phyloP scores from a whole-genome alignment of 2,888 invertebrate species.

The Heliconius cydno region DNA sequence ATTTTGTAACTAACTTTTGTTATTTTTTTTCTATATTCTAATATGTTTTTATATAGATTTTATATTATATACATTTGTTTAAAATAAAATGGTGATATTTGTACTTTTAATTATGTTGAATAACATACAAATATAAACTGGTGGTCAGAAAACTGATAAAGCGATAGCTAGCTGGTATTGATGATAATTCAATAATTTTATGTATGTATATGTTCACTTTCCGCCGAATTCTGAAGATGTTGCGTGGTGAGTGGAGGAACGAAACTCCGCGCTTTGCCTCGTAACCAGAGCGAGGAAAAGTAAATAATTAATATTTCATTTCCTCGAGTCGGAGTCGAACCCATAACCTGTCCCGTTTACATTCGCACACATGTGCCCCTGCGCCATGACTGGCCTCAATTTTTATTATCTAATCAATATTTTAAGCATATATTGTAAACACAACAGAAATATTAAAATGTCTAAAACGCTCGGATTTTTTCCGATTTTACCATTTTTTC shows the following conservation, averaged over 20 bases:
- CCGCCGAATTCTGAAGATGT: too few relatives aligned
- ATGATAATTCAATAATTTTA: background rate
- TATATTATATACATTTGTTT: background rate
- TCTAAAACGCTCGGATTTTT: background rate
- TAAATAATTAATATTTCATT: too few relatives aligned
- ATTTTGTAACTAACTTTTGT: conserved; percentile 8
- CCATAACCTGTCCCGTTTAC: too few relatives aligned
- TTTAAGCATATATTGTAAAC: too few relatives aligned
- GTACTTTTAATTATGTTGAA: background rate
- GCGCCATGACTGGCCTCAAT: too few relatives aligned
- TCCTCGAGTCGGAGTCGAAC: too few relatives aligned
- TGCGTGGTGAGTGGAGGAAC: too few relatives aligned
- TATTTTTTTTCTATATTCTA: conserved; percentile 13
- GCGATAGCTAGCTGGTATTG: background rate
- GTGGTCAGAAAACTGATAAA: background rate
- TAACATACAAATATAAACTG: background rate
- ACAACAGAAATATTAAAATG: background rate
- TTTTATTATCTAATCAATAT: too few relatives aligned
- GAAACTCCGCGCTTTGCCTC: too few relatives aligned
- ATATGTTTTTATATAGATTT: conserved; percentile 6
- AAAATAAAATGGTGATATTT: conserved; percentile 21
- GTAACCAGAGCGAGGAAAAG: too few relatives aligned
- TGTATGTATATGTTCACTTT: background rate
- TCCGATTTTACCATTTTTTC: background rate
- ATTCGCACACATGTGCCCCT: too few relatives aligned